Evolutionary conservation across 2,797 vertebrate genomes (phyloP).

Genomic region (Zenarchopterus dispar): DNA sequence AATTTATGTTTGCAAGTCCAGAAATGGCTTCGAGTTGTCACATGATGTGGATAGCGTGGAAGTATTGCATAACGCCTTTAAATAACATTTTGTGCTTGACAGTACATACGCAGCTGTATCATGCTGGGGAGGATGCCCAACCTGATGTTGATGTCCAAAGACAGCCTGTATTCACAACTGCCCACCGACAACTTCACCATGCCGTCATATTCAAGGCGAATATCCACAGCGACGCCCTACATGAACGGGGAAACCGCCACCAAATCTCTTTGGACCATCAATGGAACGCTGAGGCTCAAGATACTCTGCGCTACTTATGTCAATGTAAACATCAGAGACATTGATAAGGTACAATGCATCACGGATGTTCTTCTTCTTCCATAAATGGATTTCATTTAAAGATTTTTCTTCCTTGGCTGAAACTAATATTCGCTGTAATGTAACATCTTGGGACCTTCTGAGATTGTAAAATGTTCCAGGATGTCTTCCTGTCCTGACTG

Average conservation of each 20-base stretch:
- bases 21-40: conserved; percentile 33
- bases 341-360: conserved; percentile 90
- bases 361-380: background rate
- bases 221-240: conserved; percentile 97
- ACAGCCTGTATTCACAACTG: conserved; percentile 95
- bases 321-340: conserved; percentile 99
- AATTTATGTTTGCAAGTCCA: background rate
- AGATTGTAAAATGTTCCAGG: conserved; percentile 10
- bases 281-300: conserved; percentile 91
- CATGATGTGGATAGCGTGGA: conserved; percentile 4
- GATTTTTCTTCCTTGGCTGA: background rate
- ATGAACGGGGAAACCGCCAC: conserved; percentile 97
- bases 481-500: background rate
- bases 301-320: conserved; percentile 98
- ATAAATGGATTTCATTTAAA: background rate
- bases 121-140: conserved; percentile 98
- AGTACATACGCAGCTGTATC: conserved; percentile 99
- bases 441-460: conserved; percentile 8
- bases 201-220: conserved; percentile 95
- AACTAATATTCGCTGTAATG: background rate
- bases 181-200: conserved; percentile 95
- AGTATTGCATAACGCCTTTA: conserved; percentile 34
- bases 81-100: conserved; percentile 57
- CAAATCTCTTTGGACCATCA: conserved; percentile 96
- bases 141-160: conserved; percentile 98